Percentiles rank a stretch among this genome's conserved stretches.
These are phyloP conservation scores for Stegastes partitus DNA, from an alignment of 2,113 vertebrate genomes.

Conservation along the genomic window DNA sequence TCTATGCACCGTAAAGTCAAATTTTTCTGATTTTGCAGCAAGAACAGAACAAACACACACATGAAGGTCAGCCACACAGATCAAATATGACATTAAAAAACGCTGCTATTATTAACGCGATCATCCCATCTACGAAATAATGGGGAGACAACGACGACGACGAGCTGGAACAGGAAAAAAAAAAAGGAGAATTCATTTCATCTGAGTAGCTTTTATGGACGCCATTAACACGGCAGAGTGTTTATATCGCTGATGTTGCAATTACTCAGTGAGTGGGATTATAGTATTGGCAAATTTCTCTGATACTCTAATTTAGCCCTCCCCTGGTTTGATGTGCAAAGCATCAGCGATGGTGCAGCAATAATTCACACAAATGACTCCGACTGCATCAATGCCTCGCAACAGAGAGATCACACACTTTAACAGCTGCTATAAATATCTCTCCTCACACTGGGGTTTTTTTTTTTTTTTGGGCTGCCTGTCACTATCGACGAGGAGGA, in stretches of 20 bases:
- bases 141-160: no score
- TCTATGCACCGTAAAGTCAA: no score
- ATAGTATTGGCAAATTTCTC: conserved; percentile 28
- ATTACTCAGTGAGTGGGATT: not conserved
- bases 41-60: not conserved
- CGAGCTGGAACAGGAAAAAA: not conserved
- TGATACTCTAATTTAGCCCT: conserved; percentile 11
- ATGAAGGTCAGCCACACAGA: not conserved
- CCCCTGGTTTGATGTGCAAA: conserved; percentile 24
- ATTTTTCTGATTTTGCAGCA: not conserved
- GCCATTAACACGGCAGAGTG: not conserved
- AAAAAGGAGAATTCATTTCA: not conserved
- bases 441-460: no score
- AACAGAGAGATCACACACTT: not conserved
- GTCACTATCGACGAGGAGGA: no score
- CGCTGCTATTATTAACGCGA: not conserved
- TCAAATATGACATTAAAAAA: not conserved
- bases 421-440: not conserved
- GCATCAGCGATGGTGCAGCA: conserved; percentile 51
- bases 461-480: no score
- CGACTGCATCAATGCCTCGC: conserved; percentile 3
- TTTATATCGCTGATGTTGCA: conserved; percentile 9
- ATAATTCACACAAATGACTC: conserved; percentile 52
- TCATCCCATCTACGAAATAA: no score
- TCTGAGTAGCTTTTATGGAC: not conserved